Conservation (phyloP, 2,113 vertebrate species). For the Tinamus guttatus region DNA sequence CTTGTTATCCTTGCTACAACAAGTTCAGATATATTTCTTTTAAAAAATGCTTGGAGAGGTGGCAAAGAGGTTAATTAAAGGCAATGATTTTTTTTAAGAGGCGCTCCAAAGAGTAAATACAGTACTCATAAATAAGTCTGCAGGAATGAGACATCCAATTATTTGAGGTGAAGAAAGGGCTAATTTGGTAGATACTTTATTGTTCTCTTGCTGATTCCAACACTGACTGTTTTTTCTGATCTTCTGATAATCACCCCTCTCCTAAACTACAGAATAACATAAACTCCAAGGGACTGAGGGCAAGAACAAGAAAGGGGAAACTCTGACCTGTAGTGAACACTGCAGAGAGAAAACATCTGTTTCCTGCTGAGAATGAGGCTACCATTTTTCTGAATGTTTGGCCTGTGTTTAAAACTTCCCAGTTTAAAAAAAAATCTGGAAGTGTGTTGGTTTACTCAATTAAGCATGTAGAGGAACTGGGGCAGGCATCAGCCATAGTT, state of each 20-base stretch:
- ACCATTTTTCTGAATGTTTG: not conserved
- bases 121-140: not conserved
- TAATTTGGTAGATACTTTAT: not conserved
- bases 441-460: not conserved
- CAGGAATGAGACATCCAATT: constrained; percentile 1
- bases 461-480: not conserved
- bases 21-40: not conserved
- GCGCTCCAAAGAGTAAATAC: not conserved
- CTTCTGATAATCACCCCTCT: not conserved
- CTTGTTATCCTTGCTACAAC: not conserved
- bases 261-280: not conserved
- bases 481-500: not conserved
- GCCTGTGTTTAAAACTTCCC: not conserved
- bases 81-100: not conserved
- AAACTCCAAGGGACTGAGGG: not conserved
- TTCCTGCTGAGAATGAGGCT: not conserved
- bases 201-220: not conserved
- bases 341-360: not conserved
- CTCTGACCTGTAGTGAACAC: not conserved
- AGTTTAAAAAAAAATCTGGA: not conserved
- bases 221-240: not conserved
- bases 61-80: constrained; percentile 10
- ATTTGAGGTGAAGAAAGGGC: constrained; percentile 16
- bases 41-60: constrained; percentile 18
- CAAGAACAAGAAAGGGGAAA: not conserved